Percentiles rank a stretch among this genome's conserved stretches.
Evolutionary conservation across 2,888 invertebrate genomes (phyloP).

Genomic region (Uloborus plumipes): DNA sequence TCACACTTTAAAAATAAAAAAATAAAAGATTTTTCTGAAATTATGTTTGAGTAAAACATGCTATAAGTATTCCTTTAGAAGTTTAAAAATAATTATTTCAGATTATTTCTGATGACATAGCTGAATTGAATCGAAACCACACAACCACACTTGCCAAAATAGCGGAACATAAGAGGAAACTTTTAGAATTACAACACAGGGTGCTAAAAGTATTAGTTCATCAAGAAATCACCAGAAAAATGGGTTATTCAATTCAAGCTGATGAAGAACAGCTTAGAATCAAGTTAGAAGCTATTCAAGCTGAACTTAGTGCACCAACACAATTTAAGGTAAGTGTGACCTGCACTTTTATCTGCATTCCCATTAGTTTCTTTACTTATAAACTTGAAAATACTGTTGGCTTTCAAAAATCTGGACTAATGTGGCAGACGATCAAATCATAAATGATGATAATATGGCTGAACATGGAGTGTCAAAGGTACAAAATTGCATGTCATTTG

Average conservation of each 20-base stretch:
- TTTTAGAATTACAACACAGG: conserved; percentile 86
- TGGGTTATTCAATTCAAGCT: conserved; percentile 86
- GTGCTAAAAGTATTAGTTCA: conserved; percentile 87
- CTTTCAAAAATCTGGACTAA: too few relatives aligned
- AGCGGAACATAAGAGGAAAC: conserved; percentile 84
- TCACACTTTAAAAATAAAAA: too few relatives aligned
- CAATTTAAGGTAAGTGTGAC: conserved; percentile 82
- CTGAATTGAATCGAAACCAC: conserved; percentile 84
- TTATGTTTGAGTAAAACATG: conserved; percentile 6
- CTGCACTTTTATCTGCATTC: too few relatives aligned
- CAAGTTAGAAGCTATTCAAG: conserved; percentile 86
- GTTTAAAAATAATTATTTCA: conserved; percentile 62
- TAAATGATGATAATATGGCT: too few relatives aligned
- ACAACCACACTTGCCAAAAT: conserved; percentile 84
- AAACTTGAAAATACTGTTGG: too few relatives aligned
- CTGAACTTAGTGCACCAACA: conserved; percentile 90
- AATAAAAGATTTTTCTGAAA: too few relatives aligned
- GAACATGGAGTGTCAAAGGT: too few relatives aligned
- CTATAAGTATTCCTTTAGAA: background rate
- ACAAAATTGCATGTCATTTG: too few relatives aligned
- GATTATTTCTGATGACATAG: conserved; percentile 81
- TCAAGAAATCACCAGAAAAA: conserved; percentile 89
- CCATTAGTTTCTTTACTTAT: too few relatives aligned
- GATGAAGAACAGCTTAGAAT: conserved; percentile 92
- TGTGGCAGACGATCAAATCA: too few relatives aligned